These are phyloP conservation scores for Engystomops pustulosus DNA, from an alignment of 2,113 vertebrate species.

Conservation along the genomic window DNA sequence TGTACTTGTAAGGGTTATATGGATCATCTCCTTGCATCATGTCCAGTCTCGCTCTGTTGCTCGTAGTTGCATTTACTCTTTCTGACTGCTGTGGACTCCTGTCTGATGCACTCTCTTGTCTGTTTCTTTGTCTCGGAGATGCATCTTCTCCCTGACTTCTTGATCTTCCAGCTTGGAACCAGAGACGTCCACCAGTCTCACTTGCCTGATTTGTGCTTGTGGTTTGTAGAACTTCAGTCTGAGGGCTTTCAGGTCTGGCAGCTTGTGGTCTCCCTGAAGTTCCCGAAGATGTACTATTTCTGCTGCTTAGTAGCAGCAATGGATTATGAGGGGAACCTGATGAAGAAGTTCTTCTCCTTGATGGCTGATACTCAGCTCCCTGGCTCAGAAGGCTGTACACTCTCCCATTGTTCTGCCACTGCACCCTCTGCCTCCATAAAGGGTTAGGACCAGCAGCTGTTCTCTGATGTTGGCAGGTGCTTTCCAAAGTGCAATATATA, in stretches of 20 bases:
- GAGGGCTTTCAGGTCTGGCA: conserved; percentile 4
- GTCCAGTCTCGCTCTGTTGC: conserved; percentile 70
- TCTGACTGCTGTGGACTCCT: neutral
- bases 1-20: conserved; percentile 87
- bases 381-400: conserved; percentile 85
- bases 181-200: conserved; percentile 59
- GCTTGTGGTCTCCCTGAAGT: neutral
- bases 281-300: conserved; percentile 56
- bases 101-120: conserved; percentile 50
- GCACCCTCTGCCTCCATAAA: conserved; percentile 76
- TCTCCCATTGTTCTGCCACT: conserved; percentile 91
- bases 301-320: conserved; percentile 66
- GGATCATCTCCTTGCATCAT: conserved; percentile 90
- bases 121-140: conserved; percentile 58
- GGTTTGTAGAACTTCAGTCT: neutral
- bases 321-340: conserved; percentile 61
- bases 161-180: conserved; percentile 62
- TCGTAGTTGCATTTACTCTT: conserved; percentile 42
- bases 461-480: conserved; percentile 67
- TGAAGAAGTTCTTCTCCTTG: conserved; percentile 67
- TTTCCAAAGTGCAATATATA: conserved; percentile 66
- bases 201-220: conserved; percentile 54
- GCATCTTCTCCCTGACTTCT: conserved; percentile 41
- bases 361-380: conserved; percentile 82
- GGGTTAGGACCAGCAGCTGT: conserved; percentile 67